Conservation (phyloP, 2,113 vertebrate genomes). For the Mustelus asterias region DNA sequence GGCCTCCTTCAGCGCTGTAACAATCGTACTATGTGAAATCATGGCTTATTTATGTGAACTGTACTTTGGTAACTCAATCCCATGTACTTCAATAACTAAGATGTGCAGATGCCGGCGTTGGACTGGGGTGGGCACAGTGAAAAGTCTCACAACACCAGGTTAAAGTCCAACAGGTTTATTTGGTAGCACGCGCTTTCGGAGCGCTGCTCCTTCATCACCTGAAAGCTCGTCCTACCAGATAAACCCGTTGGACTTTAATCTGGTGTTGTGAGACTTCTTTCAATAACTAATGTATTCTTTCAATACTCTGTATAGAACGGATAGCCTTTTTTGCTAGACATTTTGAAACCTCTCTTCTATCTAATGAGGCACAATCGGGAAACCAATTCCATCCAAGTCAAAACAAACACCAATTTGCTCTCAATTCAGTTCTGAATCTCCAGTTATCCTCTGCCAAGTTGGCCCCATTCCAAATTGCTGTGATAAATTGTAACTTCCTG, state of each 20-base stretch:
- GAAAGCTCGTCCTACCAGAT: too few relatives aligned
- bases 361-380: not conserved
- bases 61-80: not conserved
- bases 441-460: not conserved
- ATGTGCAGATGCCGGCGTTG: too few relatives aligned
- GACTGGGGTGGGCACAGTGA: too few relatives aligned
- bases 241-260: too few relatives aligned
- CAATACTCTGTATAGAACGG: not conserved
- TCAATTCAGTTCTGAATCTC: not conserved
- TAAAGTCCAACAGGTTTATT: too few relatives aligned
- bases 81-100: not conserved
- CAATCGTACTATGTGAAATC: not conserved
- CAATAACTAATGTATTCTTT: too few relatives aligned
- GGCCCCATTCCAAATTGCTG: not conserved
- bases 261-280: too few relatives aligned
- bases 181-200: too few relatives aligned
- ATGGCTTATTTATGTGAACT: not conserved
- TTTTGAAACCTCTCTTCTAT: not conserved
- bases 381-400: not conserved
- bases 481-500: not conserved
- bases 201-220: too few relatives aligned
- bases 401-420: not conserved
- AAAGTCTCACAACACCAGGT: too few relatives aligned
- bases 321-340: not conserved
- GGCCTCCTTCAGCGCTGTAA: too few relatives aligned